Base-by-base conservation (phyloP, 2,113 vertebrate genomes). In the Falco punctatus region DNA sequence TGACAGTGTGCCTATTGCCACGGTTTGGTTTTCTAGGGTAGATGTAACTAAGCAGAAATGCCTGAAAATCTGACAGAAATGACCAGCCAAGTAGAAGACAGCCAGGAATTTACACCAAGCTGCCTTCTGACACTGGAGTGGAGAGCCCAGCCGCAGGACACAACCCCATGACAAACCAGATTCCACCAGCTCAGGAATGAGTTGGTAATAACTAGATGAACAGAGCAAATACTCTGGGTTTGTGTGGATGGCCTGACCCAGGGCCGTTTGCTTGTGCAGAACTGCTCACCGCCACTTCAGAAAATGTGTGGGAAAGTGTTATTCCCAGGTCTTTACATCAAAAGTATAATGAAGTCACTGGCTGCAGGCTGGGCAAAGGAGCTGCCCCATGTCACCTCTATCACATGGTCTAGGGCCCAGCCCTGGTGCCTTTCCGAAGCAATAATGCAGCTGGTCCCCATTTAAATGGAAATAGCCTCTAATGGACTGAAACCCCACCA, bases 121-220 rank as follows among this genome's bases (percentile, higher is more conserved):
- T 15, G 9, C 15, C 32, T 73, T 73, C 52, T 58, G 52, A 27
- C 13, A 6, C 2, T 0, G 1, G 15, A 58, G 26, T 0, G 1
- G 15, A 58, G 26, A 73, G 13, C 26, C 40, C 8, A 2, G 19
- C 44, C 24, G 42, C 1, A 4, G 23, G 3, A 28, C 52, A 62
- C 26, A 69, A 23, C 16, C 20, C 21, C 69, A 24, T 1, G 5
- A 46, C n/a, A 87, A 75, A 80, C 13, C 28, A 26, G 46, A 52
- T 74, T 52, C n/a, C 26, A 57, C 52, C 33, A 74, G 30, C 48
- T 86, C 2, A 3, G 51, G 23, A 61, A 48, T 61, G 46, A 66
- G 65, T 13, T 62, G 12, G 51, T 11, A 42, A 33, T 48, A 42
- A 35, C 4, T 48, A 33, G 28, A 8, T 69, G 52, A 61, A n/a